A percentile compares a stretch with the other conserved stretches of the same genome.
Conservation (phyloP, 2,113 vertebrate species). For the Poeciliopsis retropinna region DNA sequence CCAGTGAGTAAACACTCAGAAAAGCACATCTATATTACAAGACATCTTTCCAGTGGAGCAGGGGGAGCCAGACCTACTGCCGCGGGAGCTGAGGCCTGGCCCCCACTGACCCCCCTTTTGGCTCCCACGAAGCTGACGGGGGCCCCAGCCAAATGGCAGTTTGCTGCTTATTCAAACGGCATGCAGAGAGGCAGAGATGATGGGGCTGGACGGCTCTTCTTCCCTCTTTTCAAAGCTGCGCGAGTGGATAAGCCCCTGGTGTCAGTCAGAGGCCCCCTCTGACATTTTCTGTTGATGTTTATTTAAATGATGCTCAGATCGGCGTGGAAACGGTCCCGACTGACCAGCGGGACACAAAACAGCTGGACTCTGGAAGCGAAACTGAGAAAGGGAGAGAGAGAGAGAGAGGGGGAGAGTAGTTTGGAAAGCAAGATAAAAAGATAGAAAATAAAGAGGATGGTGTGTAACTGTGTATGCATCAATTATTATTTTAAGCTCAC, state of each 20-base stretch:
- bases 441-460: not conserved
- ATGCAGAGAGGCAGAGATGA: slow-evolving; percentile 47
- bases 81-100: slow-evolving; percentile 34
- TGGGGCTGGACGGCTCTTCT: slow-evolving; percentile 42
- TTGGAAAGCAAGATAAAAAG: slow-evolving; percentile 25
- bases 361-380: slow-evolving; percentile 58
- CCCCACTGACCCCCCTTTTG: slow-evolving; percentile 10
- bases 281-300: slow-evolving; percentile 73
- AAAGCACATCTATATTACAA: slow-evolving; percentile 24
- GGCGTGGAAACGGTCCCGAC: slow-evolving; percentile 61
- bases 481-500: no score
- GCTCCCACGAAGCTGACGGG: slow-evolving; percentile 38
- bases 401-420: slow-evolving; percentile 12
- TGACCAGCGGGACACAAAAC: slow-evolving; percentile 64
- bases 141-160: slow-evolving; percentile 53
- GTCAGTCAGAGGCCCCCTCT: slow-evolving; percentile 64
- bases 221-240: slow-evolving; percentile 51
- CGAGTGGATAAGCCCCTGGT: slow-evolving; percentile 73
- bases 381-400: slow-evolving; percentile 39
- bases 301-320: slow-evolving; percentile 68
- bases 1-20: not conserved
- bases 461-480: not conserved
- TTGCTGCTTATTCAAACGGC: slow-evolving; percentile 66
- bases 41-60: slow-evolving; percentile 24
- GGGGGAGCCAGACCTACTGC: slow-evolving; percentile 14